Base-by-base conservation (phyloP, 2,888 invertebrate species). In the Acanthoscelides obtectus region DNA sequence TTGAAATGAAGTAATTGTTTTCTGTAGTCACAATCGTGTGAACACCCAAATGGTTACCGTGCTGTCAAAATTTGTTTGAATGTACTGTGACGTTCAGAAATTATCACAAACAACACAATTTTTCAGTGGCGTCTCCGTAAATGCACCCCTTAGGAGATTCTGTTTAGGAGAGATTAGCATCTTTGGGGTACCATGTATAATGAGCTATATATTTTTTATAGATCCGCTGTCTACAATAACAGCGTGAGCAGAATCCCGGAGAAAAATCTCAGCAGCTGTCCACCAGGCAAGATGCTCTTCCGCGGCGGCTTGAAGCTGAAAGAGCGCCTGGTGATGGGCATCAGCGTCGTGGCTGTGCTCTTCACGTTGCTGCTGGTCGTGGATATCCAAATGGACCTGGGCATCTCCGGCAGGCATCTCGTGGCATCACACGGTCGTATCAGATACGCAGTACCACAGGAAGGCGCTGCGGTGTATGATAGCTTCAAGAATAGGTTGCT, bases 351-450 rank as follows among this genome's bases (percentile, higher is more conserved):
- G 80, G 90, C 92, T 77, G 92, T 94, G 72, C 87, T 95, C 77
- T 92, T 94, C 86, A 95, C 95, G 0, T 87, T 95, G 68, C 87
- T 94, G 81, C 87, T 95, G 73, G 90, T 95, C 76, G 89, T 94
- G 80, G 95, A 95, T 85, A 88, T 95, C 5, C 94, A 94, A 84
- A 92, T 94, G 92, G 94, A 94, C 87, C 89, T 94, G 80, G 94
- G 94, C 70, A 91, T 94, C 83, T 91, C 93, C 70, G 93, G 93
- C 63, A 88, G 88, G 73, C 92, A 93, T 81, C 85, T 93, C 75
- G 88, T 91, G 70, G 89, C 92, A 0, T 87, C 90, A 73, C 94
- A 94, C 82, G 93, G 91, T 12, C 88, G 90, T 66, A 89, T 94
- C 69, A 88, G 88, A 74, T 88, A 91, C 76, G 89, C 88, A 65